A percentile compares a stretch with the other conserved stretches of the same genome.
Evolutionary conservation across 2,797 vertebrate species (phyloP).

Genomic region (Anableps anableps): DNA sequence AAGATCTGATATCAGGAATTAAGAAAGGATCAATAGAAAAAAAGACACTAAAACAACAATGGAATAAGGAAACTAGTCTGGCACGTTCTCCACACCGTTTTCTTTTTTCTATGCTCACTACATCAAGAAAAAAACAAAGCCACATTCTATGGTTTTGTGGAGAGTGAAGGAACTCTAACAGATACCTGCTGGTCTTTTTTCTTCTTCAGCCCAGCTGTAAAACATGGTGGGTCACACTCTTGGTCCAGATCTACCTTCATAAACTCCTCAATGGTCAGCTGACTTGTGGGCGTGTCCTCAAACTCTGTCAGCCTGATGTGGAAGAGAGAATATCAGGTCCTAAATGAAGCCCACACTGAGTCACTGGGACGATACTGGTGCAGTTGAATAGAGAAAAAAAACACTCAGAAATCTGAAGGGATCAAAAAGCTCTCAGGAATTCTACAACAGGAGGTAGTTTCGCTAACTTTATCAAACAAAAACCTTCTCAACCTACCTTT

Average conservation of each 20-base stretch:
- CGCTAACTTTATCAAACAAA: background rate
- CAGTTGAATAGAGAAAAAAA: background rate
- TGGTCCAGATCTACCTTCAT: slow-evolving; percentile 92
- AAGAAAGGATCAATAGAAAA: background rate
- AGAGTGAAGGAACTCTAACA: too few species aligned
- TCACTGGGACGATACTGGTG: too few species aligned
- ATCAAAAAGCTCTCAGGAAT: background rate
- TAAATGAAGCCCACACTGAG: background rate
- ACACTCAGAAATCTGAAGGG: background rate
- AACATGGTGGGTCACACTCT: slow-evolving; percentile 96
- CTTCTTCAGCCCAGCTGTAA: slow-evolving; percentile 88
- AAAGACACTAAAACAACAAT: background rate
- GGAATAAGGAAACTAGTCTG: background rate
- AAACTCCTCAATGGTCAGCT: slow-evolving; percentile 96
- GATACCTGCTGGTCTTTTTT: slow-evolving; percentile 86
- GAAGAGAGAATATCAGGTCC: background rate
- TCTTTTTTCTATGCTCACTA: background rate
- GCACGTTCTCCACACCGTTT: background rate
- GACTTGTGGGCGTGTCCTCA: slow-evolving; percentile 94
- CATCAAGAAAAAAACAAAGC: background rate
- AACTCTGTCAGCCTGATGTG: slow-evolving; percentile 89
- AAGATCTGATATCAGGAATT: background rate
- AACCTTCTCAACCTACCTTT: slow-evolving; percentile 81
- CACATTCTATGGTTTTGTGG: background rate
- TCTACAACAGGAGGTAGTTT: background rate